Evolutionary conservation across 2,113 vertebrate species (phyloP).

Genomic region (Psilopsiagon aurifrons): DNA sequence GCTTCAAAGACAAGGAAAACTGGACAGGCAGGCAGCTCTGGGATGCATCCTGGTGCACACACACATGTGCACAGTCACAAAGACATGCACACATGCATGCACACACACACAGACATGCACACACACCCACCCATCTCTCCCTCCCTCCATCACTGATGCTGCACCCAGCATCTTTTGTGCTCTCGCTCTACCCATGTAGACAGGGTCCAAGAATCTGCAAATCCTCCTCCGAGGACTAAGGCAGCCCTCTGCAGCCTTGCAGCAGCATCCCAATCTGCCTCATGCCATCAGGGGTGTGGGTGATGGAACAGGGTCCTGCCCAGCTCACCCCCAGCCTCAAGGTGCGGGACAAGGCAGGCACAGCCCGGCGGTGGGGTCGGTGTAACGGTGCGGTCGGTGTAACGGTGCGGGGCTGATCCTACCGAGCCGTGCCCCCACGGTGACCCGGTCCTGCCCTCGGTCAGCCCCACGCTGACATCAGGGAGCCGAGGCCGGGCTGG

Average conservation of each 20-base stretch:
- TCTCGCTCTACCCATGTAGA: neutral
- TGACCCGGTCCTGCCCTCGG: neutral
- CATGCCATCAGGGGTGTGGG: rapidly evolving
- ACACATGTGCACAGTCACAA: neutral
- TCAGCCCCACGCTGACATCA: neutral
- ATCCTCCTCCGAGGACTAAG: neutral
- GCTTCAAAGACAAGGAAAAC: neutral
- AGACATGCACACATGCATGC: neutral
- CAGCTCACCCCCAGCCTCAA: neutral
- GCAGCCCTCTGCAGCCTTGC: neutral
- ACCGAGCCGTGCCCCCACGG: neutral
- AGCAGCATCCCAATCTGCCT: neutral
- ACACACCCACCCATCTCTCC: neutral
- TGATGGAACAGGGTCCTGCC: neutral
- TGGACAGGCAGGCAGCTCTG: neutral
- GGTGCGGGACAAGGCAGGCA: neutral
- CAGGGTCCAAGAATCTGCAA: neutral
- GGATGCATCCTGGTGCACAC: neutral
- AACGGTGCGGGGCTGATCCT: neutral
- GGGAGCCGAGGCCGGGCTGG: neutral
- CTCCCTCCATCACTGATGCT: neutral
- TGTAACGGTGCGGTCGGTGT: neutral
- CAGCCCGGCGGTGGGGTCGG: neutral
- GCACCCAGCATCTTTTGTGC: constrained; percentile 52
- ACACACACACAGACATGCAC: neutral